phyloP scores from a whole-genome alignment of 1,140 invertebrate species.

The Panagrolaimus sp. region DNA sequence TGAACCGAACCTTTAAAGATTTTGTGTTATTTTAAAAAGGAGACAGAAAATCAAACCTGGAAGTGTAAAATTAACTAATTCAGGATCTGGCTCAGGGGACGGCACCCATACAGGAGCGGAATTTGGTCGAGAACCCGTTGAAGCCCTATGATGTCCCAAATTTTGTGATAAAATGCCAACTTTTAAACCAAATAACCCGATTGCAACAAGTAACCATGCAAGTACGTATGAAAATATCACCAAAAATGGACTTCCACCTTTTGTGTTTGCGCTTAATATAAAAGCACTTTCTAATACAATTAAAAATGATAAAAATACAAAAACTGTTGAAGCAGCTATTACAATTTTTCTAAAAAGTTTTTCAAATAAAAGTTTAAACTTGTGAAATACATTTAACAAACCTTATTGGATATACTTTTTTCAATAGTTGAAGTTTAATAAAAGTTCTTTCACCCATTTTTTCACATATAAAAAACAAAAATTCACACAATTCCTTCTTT shows the following conservation, averaged over 20 bases:
- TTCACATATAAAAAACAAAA: not conserved
- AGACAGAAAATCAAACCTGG: not conserved
- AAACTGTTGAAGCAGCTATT: not conserved
- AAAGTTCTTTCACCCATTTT: conserved; percentile 14
- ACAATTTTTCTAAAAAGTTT: conserved; percentile 4
- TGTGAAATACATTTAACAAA: not conserved
- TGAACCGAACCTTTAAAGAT: not conserved
- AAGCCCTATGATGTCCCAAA: conserved; percentile 2
- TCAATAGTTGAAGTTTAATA: conserved; percentile 5
- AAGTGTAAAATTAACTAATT: not conserved
- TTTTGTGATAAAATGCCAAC: not conserved
- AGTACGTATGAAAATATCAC: not conserved
- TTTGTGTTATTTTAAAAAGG: not conserved
- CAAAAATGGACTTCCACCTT: not conserved
- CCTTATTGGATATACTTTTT: conserved; percentile 8
- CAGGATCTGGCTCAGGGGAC: not conserved
- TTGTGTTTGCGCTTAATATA: not conserved
- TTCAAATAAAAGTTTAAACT: not conserved
- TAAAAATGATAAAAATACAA: conserved; percentile 7
- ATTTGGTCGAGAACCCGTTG: conserved; percentile 2
- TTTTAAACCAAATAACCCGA: conserved; percentile 10
- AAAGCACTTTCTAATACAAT: conserved; percentile 14
- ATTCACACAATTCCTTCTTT: no score
- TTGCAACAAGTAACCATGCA: not conserved
- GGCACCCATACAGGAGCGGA: not conserved